Base-by-base conservation (phyloP, 2,888 invertebrate species). In the Onchidella celtica region DNA sequence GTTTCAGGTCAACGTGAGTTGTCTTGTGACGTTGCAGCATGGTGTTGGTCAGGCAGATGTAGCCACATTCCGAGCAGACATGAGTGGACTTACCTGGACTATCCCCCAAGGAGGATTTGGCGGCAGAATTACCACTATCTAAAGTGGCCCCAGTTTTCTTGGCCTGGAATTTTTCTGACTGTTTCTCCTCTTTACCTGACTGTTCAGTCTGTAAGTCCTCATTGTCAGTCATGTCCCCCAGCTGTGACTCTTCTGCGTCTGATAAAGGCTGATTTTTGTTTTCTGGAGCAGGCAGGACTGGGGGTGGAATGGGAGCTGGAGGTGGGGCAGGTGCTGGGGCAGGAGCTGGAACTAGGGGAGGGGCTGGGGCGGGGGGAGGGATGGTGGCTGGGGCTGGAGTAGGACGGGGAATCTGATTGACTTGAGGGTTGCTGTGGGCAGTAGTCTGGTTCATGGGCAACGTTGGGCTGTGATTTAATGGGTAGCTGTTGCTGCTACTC, bases 1-100 rank as follows among this genome's bases (percentile, higher is more conserved):
- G 79, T 59, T 84, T 84, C 57, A 84, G 65, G 63, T 81, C 84
- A 14, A 57, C 69, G 47, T 84, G 84, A 4, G 76, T 79, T 36
- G 69, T 72, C 47, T 73, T 55, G 76, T 84, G 84, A 21, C 78
- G 63, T 9, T 70, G 74, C 24, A 84, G 75, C 75, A 68, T 79
- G 29, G 72, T 65, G 24, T 73, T 72, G 27, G 79, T 68, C 14
- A 68, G 11, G 27, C 72, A 72, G 47, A 65, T 79, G n/a, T 79
- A 79, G 17, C 69, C 79, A 73, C 79, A 79, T 27, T 72, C 68
- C 0, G 65, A 65, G 34, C 79, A 79, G 1, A 69, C 11, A 17
- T 68, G 57, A 9, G 77, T 68, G 24, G 55, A 34, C 17, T 77
- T 77, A 3, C 57, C 1, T n/a, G 34, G 1, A 24, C 36, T 66